Percentiles rank a stretch among this genome's conserved stretches.
Conservation (phyloP, 2,113 vertebrate genomes). For the Paedocypris sp. region DNA sequence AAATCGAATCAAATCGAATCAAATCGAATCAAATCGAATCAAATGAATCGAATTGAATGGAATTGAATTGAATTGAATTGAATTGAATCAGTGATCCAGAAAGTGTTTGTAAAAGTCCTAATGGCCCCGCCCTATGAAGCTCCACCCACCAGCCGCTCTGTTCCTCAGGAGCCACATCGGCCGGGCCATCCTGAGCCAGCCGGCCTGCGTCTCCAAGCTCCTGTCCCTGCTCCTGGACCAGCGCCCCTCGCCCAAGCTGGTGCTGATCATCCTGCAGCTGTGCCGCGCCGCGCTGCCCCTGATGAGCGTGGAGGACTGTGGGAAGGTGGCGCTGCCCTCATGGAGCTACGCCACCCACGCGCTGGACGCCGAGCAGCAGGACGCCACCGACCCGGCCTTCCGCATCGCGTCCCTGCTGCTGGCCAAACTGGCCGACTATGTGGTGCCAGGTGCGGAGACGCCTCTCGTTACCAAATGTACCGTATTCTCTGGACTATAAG, state of each 20-base stretch:
- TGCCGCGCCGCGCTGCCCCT: slow-evolving; percentile 90
- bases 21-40: too few relatives aligned
- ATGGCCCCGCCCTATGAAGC: background rate
- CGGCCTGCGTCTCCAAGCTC: slow-evolving; percentile 96
- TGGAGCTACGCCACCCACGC: slow-evolving; percentile 93
- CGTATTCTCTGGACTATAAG: too few relatives aligned
- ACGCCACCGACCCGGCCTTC: slow-evolving; percentile 88
- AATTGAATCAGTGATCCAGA: too few relatives aligned
- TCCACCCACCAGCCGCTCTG: too few relatives aligned
- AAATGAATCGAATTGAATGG: too few relatives aligned
- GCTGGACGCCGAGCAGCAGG: slow-evolving; percentile 83
- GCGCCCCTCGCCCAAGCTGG: slow-evolving; percentile 90
- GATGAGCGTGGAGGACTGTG: slow-evolving; percentile 97
- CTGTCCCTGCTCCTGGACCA: slow-evolving; percentile 92
- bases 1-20: too few relatives aligned
- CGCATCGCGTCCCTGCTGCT: slow-evolving; percentile 87
- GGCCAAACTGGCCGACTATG: slow-evolving; percentile 92
- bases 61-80: too few relatives aligned
- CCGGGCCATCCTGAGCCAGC: slow-evolving; percentile 95
- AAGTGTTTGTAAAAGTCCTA: too few relatives aligned
- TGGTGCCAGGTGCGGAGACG: slow-evolving; percentile 78
- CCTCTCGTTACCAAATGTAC: background rate
- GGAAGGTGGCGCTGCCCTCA: slow-evolving; percentile 85
- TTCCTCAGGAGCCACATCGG: slow-evolving; percentile 87
- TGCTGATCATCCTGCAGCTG: slow-evolving; percentile 91